Evolutionary conservation across 2,888 invertebrate species (phyloP).

Genomic region (Frankliniella intonsa): DNA sequence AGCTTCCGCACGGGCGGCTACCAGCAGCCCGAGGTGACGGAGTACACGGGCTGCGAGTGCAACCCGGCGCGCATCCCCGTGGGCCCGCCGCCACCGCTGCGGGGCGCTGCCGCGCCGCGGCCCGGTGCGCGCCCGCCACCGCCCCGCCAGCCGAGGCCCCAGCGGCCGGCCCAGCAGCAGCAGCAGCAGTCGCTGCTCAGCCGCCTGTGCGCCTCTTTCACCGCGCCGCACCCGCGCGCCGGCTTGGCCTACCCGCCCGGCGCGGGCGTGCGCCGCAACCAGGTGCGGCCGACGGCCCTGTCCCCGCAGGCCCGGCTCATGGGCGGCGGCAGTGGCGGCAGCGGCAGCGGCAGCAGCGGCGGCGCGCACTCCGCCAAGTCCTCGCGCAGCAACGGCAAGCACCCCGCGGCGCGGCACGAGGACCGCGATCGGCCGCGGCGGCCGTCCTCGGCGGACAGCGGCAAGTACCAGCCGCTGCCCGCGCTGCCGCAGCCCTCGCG

Average conservation of each 20-base stretch:
- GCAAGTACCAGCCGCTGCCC: slow-evolving; percentile 42
- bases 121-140: slow-evolving; percentile 22
- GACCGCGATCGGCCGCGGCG: background rate
- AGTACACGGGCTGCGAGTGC: slow-evolving; percentile 21
- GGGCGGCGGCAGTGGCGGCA: background rate
- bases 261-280: slow-evolving; percentile 27
- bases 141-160: background rate
- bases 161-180: background rate
- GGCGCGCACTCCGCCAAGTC: background rate
- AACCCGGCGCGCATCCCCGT: slow-evolving; percentile 6
- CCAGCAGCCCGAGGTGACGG: slow-evolving; percentile 16
- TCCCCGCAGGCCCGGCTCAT: background rate
- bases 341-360: background rate
- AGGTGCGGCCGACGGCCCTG: slow-evolving; percentile 14
- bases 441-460: slow-evolving; percentile 31
- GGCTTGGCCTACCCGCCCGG: slow-evolving; percentile 19
- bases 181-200: background rate
- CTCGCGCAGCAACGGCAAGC: background rate
- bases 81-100: slow-evolving; percentile 25
- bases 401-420: background rate
- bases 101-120: slow-evolving; percentile 32
- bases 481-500: slow-evolving; percentile 50
- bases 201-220: slow-evolving; percentile 8
- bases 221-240: background rate
- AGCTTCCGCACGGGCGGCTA: slow-evolving; percentile 12